Evolutionary conservation across 64 coral and sea anemone genomes (phyloP).

Genomic region (Montipora cactus): DNA sequence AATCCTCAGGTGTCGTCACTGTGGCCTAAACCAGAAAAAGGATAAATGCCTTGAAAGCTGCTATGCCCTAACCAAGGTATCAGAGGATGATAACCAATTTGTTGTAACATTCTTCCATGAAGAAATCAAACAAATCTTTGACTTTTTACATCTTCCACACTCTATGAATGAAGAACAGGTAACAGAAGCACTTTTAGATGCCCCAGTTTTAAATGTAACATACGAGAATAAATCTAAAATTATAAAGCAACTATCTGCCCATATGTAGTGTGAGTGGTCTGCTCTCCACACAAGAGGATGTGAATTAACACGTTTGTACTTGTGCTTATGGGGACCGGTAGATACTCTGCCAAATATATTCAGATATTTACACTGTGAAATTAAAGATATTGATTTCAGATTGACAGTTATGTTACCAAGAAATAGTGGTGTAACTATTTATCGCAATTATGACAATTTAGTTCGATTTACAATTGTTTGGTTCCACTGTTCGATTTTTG

Average conservation of each 20-base stretch:
- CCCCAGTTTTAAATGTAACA: conserved; percentile 36
- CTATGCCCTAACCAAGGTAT: conserved; percentile 30
- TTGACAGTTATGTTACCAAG: not conserved
- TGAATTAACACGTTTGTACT: conserved; percentile 16
- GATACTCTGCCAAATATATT: conserved; percentile 14
- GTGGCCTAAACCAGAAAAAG: conserved; percentile 39
- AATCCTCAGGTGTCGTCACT: conserved; percentile 47
- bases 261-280: not conserved
- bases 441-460: too few species aligned
- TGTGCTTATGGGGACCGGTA: not conserved
- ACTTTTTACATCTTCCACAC: conserved; percentile 27
- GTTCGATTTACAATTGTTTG: too few species aligned
- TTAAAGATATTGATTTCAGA: not conserved
- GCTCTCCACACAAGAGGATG: not conserved
- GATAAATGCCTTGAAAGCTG: conserved; percentile 52
- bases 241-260: conserved; percentile 39
- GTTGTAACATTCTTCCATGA: conserved; percentile 57
- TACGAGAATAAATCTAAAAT: conserved; percentile 70
- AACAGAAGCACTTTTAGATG: conserved; percentile 54
- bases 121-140: conserved; percentile 42
- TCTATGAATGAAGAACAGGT: conserved; percentile 41
- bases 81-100: conserved; percentile 34
- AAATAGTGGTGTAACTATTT: too few species aligned
- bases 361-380: not conserved
- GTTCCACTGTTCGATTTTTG: too few species aligned